Evolutionary conservation across 2,888 invertebrate genomes (phyloP), one percentile per base, ranked within the genome.

Genomic region (Nomada fabriciana): DNA sequence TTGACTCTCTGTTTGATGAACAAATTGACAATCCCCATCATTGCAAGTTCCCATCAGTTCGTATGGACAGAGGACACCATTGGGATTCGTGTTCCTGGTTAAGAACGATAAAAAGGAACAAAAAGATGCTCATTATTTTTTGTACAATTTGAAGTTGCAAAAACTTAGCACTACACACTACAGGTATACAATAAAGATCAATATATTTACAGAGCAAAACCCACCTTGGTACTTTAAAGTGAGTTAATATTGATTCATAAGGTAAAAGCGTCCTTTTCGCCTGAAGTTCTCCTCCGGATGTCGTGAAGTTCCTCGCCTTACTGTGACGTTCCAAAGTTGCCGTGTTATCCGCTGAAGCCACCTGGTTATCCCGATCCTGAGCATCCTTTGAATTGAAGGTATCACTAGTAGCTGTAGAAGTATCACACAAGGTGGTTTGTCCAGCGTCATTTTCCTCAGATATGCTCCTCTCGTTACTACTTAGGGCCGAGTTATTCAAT

Each of bases 41-140:
- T 89, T 92, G 89, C 94, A 94, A 75, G 92, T 93, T 77, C 94
- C 94, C 92, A 91, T 93, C 76, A 94, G 89, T 84, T 93, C 93
- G 83, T 89, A 94, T 4, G 94, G 94, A 81, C 94, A 94, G 65
- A 94, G 91, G 76, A 94, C 90, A 84, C 93, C 93, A 86, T 93
- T 88, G 50, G 91, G 90, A 82, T 92, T 90, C 77, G 88, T 82
- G 83, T 88, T 92, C 90, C 93, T 93, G 85, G 82, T 83, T 77
- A 86, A 86, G 71, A 82, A 80, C 55, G 85, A 86, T 74, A 84
- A 81, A 82, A 89, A 87, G 82, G 86, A 84, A 86, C 86, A 83
- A 84, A 65, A 84, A 90, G 71, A 82, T 86, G 70, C 82, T 87
- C 76, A 82, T 80, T 52, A 82, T 52, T 83, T 36, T 85, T 76